These are phyloP conservation scores for Anser brachyrhynchus DNA, from an alignment of 2,113 vertebrate species.

Conservation along the genomic window DNA sequence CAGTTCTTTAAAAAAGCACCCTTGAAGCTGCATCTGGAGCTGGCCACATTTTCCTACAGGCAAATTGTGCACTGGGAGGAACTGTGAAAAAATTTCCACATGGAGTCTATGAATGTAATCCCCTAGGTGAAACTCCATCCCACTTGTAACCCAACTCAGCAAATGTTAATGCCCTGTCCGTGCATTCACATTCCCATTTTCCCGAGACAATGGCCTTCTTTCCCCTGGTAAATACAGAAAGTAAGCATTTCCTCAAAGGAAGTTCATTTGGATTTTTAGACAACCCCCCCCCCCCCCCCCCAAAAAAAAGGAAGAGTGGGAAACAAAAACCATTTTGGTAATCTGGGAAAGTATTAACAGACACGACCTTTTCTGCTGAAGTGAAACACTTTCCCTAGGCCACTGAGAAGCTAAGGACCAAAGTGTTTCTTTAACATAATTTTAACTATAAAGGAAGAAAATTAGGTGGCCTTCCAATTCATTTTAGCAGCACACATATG, in stretches of 20 bases:
- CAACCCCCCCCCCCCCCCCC: no score
- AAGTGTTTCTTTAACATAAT: not conserved
- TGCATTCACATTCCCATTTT: not conserved
- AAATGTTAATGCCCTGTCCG: not conserved
- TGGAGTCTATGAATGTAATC: not conserved
- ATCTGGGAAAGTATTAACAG: not conserved
- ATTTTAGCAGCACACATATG: constrained; percentile 39
- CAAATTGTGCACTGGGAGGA: not conserved
- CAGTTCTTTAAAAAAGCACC: not conserved
- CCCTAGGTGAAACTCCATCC: not conserved
- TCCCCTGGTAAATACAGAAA: not conserved
- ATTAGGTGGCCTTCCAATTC: constrained; percentile 18
- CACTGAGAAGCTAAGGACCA: constrained; percentile 17
- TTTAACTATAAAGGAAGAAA: constrained; percentile 36
- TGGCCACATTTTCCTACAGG: accelerated
- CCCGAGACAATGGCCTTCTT: not conserved
- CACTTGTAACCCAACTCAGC: not conserved
- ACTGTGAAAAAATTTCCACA: not conserved
- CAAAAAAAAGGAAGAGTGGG: not conserved
- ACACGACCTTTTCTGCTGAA: constrained; percentile 5
- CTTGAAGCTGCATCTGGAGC: not conserved
- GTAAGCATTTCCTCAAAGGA: constrained; percentile 24
- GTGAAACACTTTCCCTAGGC: not conserved
- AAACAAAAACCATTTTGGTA: not conserved
- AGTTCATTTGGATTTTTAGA: not conserved